phyloP scores from a whole-genome alignment of 2,888 invertebrate genomes.

The Toxonevra muliebris region DNA sequence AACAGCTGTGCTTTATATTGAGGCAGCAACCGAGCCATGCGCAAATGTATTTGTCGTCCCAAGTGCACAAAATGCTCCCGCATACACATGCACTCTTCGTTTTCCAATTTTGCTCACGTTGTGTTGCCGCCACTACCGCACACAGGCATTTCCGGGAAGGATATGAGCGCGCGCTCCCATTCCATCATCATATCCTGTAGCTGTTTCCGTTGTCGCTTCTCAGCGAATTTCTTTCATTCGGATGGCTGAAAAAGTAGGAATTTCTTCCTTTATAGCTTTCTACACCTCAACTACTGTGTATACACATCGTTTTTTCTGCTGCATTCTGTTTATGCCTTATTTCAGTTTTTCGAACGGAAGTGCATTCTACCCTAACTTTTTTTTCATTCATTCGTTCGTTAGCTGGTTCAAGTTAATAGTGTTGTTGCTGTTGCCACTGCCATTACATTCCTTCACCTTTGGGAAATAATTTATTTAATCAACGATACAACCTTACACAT shows the following conservation, averaged over 20 bases:
- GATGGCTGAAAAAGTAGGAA: neutral
- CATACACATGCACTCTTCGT: neutral
- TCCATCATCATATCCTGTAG: constrained; percentile 17
- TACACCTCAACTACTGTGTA: too few relatives aligned
- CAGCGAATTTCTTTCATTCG: too few relatives aligned
- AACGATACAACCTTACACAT: constrained; percentile 10
- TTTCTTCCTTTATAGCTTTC: too few relatives aligned
- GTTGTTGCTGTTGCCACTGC: neutral
- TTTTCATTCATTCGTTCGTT: too few relatives aligned
- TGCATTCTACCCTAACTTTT: neutral
- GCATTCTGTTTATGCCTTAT: too few relatives aligned
- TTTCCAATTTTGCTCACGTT: neutral
- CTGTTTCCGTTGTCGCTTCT: neutral
- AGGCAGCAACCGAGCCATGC: too few relatives aligned
- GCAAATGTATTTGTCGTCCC: neutral
- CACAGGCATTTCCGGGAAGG: constrained; percentile 9
- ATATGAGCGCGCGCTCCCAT: constrained; percentile 1
- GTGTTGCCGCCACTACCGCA: neutral
- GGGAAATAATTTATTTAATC: constrained; percentile 28
- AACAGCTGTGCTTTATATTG: too few relatives aligned
- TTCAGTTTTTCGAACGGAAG: too few relatives aligned
- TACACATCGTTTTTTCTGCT: too few relatives aligned
- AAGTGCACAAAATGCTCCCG: neutral
- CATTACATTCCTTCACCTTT: neutral
- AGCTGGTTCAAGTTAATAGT: neutral